Evolutionary conservation across 2,888 invertebrate genomes (phyloP).

Genomic region (Penaeus monodon): DNA sequence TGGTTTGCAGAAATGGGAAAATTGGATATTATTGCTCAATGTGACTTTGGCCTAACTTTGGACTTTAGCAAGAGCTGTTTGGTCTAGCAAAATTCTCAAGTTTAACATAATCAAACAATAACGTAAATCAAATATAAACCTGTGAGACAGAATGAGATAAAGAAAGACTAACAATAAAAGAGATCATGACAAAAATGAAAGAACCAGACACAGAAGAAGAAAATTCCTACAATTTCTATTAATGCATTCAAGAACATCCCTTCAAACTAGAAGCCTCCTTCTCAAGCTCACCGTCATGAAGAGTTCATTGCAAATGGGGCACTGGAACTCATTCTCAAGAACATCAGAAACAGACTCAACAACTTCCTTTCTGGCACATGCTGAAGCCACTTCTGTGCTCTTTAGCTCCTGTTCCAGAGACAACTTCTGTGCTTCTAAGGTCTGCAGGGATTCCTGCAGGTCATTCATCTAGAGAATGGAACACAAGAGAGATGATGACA

Average conservation of each 20-base stretch:
- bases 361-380: constrained; percentile 51
- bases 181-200: too few species aligned
- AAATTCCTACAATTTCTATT: too few species aligned
- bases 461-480: constrained; percentile 17
- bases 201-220: too few species aligned
- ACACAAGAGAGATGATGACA: neutral
- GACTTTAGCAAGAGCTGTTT: too few species aligned
- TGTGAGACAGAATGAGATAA: too few species aligned
- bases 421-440: constrained; percentile 48
- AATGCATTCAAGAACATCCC: neutral
- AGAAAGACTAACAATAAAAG: too few species aligned
- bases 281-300: constrained; percentile 74
- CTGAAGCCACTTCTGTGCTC: constrained; percentile 30
- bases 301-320: constrained; percentile 82
- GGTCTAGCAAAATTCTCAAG: too few species aligned
- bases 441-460: constrained; percentile 33
- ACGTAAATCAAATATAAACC: too few species aligned
- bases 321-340: constrained; percentile 80
- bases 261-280: neutral
- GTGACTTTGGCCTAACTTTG: too few species aligned
- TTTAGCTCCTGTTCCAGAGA: constrained; percentile 57
- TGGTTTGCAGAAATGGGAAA: too few species aligned
- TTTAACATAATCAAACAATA: too few species aligned
- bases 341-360: constrained; percentile 72
- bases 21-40: too few species aligned